Percentiles rank a stretch among this genome's conserved stretches.
Evolutionary conservation across 2,113 vertebrate genomes (phyloP).

Genomic region (Eclectus roratus): DNA sequence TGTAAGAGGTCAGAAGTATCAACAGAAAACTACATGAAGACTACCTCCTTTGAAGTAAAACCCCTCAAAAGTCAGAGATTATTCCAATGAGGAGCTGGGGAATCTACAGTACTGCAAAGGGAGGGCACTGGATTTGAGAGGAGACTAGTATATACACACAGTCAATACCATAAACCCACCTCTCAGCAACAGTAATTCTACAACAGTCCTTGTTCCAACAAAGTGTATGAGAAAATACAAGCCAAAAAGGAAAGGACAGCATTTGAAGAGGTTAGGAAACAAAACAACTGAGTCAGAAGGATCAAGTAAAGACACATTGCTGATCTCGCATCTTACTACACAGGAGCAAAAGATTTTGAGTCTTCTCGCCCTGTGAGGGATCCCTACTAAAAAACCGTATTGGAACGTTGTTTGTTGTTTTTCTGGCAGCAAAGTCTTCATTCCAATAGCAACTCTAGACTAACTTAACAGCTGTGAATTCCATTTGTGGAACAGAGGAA

Average conservation of each 20-base stretch:
- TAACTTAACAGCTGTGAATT: conserved; percentile 22
- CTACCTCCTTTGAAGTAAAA: not conserved
- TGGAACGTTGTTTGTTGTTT: not conserved
- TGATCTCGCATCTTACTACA: not conserved
- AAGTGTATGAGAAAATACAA: not conserved
- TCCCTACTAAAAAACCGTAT: not conserved
- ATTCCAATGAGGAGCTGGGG: not conserved
- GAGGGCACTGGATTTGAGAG: not conserved
- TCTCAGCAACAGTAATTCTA: not conserved
- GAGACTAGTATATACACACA: not conserved
- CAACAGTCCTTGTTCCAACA: not conserved
- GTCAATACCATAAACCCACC: not conserved
- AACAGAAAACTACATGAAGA: not conserved
- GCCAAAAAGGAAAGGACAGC: not conserved
- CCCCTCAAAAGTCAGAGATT: not conserved
- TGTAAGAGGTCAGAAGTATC: not conserved
- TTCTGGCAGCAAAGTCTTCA: not conserved
- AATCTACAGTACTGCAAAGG: not conserved
- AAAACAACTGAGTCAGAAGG: not conserved
- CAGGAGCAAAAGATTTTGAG: not conserved
- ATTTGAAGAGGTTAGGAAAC: not conserved
- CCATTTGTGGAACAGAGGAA: not conserved
- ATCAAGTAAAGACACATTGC: not conserved
- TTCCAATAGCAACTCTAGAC: not conserved
- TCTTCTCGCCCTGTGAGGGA: not conserved